Percentiles rank a stretch among this genome's conserved stretches.
Conservation (phyloP, 2,888 invertebrate genomes). For the Eupithecia abbreviata region DNA sequence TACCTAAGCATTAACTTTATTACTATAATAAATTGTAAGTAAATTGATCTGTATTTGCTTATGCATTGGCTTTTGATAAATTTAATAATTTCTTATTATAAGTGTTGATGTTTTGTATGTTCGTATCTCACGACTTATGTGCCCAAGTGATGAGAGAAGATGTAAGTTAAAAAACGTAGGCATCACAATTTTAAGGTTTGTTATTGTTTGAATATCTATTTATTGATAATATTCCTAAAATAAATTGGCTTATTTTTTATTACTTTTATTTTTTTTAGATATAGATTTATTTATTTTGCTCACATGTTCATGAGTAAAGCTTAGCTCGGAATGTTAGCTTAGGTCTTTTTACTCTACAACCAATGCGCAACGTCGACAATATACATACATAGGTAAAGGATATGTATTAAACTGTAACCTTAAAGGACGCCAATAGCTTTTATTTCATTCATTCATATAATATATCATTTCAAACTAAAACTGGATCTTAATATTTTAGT, state of each 20-base stretch:
- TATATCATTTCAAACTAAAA: no score
- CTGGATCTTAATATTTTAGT: not conserved
- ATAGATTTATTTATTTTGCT: no score
- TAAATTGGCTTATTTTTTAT: constrained; percentile 8
- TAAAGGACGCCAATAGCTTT: no score
- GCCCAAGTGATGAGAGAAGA: not conserved
- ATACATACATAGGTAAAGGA: no score
- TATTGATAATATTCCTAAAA: not conserved
- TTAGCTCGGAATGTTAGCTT: no score
- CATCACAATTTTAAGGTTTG: not conserved
- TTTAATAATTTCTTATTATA: not conserved
- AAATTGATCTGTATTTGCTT: not conserved
- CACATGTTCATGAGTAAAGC: no score
- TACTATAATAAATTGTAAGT: not conserved
- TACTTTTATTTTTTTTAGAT: not conserved
- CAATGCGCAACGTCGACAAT: no score
- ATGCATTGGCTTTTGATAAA: not conserved
- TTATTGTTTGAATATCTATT: not conserved
- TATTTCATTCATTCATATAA: no score
- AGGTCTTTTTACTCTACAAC: no score
- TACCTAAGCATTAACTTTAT: not conserved
- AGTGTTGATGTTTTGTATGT: not conserved
- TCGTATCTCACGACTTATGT: not conserved
- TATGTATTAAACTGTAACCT: no score
- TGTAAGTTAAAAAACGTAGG: not conserved